Evolutionary conservation across 2,888 invertebrate genomes (phyloP), one percentile per base, ranked within the genome.

Genomic region (Chymomyza amoena): DNA sequence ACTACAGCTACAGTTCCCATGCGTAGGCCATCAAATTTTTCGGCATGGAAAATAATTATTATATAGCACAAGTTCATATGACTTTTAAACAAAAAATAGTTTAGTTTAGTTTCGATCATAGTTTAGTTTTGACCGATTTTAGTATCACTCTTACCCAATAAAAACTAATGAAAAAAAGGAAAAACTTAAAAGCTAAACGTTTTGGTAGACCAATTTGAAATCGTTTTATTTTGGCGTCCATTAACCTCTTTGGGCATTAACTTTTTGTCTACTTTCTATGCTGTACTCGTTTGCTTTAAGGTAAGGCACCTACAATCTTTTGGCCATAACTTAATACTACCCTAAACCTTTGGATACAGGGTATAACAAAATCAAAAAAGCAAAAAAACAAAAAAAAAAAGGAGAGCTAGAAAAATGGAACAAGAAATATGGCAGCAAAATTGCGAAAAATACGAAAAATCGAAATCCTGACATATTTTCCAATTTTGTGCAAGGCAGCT

Each of bases 381-480:
- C 32, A 50, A 67, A 66, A 25, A 10, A 50, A 52, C n/a, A 15
- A 50, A 67, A 66, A 25, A 10, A 50, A 52, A 36, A 15, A n/a
- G 4, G 3, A 20, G 2, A 36, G 45, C 36, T 16, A 36, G 45
- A 16, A 77, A 73, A 79, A 86, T 77, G 20, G 18, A 51, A 50
- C 63, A 69, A 39, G 15, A 54, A 59, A 61, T 50, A 50, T 18
- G 39, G 10, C 64, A 64, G 16, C 50, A 16, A 60, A 77, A 74
- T 75, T 61, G 68, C 57, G 76, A 76, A 78, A 69, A 71, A 73
- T 68, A 75, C 72, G 73, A 70, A 69, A 79, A 75, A 77, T 80
- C 73, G 75, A 77, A 77, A 83, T 83, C 76, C 75, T 81, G 83
- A 85, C 84, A 84, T 84, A 85, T 84, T 84, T 87, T 85, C 80